phyloP scores from a whole-genome alignment of 2,113 vertebrate species.

The Delphinus delphis region DNA sequence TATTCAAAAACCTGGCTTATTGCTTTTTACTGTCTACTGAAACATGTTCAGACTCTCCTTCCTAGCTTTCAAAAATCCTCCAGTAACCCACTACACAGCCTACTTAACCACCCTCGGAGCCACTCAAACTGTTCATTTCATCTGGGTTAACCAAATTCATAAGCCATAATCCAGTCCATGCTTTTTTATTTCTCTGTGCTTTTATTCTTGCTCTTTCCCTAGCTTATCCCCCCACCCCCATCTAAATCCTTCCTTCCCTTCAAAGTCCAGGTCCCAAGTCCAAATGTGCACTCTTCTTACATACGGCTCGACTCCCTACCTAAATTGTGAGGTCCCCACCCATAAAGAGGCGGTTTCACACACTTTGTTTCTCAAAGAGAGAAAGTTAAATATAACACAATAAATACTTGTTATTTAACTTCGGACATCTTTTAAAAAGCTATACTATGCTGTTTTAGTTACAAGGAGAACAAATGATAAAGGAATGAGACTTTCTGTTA shows the following conservation, averaged over 20 bases:
- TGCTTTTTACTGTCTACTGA: background rate
- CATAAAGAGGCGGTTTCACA: background rate
- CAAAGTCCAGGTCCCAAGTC: background rate
- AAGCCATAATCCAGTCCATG: background rate
- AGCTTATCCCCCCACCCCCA: background rate
- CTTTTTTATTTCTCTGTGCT: background rate
- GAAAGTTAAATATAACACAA: background rate
- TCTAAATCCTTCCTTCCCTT: background rate
- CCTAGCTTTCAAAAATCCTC: background rate
- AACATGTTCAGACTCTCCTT: background rate
- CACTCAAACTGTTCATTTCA: background rate
- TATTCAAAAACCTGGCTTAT: background rate
- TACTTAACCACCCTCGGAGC: background rate
- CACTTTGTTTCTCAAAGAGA: background rate
- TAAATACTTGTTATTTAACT: background rate
- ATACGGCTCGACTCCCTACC: background rate
- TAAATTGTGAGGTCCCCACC: background rate
- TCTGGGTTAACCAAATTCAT: background rate
- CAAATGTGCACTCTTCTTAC: background rate
- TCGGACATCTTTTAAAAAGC: conserved; percentile 18
- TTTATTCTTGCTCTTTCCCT: background rate
- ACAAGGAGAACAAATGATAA: background rate
- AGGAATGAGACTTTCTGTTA: background rate
- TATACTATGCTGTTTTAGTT: background rate
- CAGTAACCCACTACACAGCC: background rate